A percentile compares a stretch with the other conserved stretches of the same genome.
Conservation (phyloP, 2,797 vertebrate genomes). For the Tachyglossus aculeatus region DNA sequence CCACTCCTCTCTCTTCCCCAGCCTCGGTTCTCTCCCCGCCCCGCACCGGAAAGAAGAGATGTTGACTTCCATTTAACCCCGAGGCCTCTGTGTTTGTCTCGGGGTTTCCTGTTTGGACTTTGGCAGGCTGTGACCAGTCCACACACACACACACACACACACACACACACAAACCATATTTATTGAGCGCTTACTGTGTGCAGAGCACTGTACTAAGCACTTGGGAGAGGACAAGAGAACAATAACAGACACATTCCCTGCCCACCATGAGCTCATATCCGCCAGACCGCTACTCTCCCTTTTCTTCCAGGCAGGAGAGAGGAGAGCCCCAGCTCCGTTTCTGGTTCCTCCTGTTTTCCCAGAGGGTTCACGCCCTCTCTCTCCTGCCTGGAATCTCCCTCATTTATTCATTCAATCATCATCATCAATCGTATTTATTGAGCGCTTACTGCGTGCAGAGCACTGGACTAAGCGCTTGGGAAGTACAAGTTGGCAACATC, state of each 20-base stretch:
- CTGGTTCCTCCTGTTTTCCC: slow-evolving; percentile 2
- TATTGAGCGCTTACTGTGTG: too few species aligned
- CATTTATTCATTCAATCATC: too few species aligned
- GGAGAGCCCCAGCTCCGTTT: slow-evolving; percentile 32
- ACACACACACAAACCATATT: too few species aligned
- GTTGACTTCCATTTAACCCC: slow-evolving; percentile 69
- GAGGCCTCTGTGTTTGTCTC: slow-evolving; percentile 40
- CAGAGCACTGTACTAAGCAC: too few species aligned
- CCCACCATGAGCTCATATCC: not conserved
- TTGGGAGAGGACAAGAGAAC: too few species aligned
- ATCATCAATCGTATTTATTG: too few species aligned
- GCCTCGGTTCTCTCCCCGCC: slow-evolving; percentile 66
- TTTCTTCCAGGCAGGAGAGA: not conserved
- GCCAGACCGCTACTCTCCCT: slow-evolving; percentile 19
- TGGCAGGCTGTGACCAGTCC: not conserved
- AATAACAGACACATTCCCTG: too few species aligned
- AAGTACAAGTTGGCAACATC: too few species aligned
- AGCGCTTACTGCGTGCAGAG: too few species aligned
- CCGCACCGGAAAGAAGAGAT: slow-evolving; percentile 64
- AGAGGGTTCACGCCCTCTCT: slow-evolving; percentile 19
- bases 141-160: too few species aligned
- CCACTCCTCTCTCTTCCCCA: slow-evolving; percentile 19
- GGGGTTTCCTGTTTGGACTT: slow-evolving; percentile 33
- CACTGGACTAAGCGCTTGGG: too few species aligned
- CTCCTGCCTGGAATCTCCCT: too few species aligned